Evolutionary conservation across 2,888 invertebrate genomes (phyloP), one percentile per base, ranked within the genome.

Genomic region (Brachycybe producta): DNA sequence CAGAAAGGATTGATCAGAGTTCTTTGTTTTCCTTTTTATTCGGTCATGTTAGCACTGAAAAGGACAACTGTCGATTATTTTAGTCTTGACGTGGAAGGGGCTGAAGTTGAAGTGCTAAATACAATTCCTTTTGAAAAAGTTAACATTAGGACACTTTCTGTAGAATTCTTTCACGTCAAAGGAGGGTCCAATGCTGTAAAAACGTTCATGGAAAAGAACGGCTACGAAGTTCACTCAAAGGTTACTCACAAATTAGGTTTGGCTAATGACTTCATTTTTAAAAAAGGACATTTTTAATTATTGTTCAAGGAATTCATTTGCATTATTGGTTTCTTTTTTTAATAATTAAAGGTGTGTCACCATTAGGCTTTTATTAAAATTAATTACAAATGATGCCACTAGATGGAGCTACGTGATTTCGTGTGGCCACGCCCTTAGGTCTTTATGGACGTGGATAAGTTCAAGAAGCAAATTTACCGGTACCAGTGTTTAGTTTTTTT

Each of bases 1-100:
- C 11, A 35, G 24, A 43, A 55, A 19, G 63, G 57, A 2, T 63
- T 64, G 38, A 60, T 69, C 2, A 75, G 84, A 59, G 80, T 87
- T 55, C 82, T 84, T 64, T 87, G 87, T 68, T 84, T 86, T 64
- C 87, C 87, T 50, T 72, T 88, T 54, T 83, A 80, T 65, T 84
- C 86, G 1, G 73, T 87, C 55, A 72, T 87, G 65, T 68, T 83
- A 59, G 86, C 86, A 41, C 81, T 80, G 55, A 80, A 82, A 62
- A 75, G 78, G 42, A 74, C 79, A 7, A 70, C 69, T 34, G 74
- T 84, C 23, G 77, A 82, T 67, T 79, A 80, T 63, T 71, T 85
- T 57, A 77, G 80, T 62, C 70, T 87, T 54, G 79, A 76, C 54
- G 74, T 77, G 0, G 69, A 68, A 24, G 70, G 75, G 1, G 64